Evolutionary conservation across 2,797 vertebrate species (phyloP).

Genomic region (Clarias platycephalus): DNA sequence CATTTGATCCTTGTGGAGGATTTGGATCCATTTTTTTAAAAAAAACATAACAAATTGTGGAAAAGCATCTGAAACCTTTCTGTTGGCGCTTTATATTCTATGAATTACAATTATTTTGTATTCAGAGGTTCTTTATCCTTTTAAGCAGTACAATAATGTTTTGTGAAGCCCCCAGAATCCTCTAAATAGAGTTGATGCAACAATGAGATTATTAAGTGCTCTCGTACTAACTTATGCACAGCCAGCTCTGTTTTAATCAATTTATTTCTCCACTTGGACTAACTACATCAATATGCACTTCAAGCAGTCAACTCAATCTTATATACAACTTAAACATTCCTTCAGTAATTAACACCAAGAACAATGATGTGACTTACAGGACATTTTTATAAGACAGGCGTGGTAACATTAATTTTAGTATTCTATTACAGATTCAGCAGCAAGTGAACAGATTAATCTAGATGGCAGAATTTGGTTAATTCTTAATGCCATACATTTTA

Average conservation of each 20-base stretch:
- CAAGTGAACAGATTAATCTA: background rate
- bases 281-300: conserved; percentile 33
- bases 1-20: too few relatives aligned
- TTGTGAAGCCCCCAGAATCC: background rate
- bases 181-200: conserved; percentile 10
- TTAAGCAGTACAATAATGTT: conserved; percentile 1
- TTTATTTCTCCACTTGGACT: conserved; percentile 23
- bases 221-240: conserved; percentile 2
- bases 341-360: background rate
- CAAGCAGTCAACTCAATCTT: conserved; percentile 1
- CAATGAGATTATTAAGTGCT: conserved; percentile 27
- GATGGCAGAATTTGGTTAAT: background rate
- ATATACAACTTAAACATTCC: background rate
- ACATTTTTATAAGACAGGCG: background rate
- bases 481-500: too few relatives aligned
- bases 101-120: background rate
- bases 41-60: too few relatives aligned
- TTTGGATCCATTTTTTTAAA: too few relatives aligned
- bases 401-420: background rate
- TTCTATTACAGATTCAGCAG: background rate
- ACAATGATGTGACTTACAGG: background rate
- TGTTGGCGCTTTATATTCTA: background rate
- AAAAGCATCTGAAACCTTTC: too few relatives aligned
- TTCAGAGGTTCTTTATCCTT: background rate
- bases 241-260: conserved; percentile 22